Evolutionary conservation across 2,888 invertebrate species (phyloP), one percentile per base, ranked within the genome.

Genomic region (Cremastinae sp.): DNA sequence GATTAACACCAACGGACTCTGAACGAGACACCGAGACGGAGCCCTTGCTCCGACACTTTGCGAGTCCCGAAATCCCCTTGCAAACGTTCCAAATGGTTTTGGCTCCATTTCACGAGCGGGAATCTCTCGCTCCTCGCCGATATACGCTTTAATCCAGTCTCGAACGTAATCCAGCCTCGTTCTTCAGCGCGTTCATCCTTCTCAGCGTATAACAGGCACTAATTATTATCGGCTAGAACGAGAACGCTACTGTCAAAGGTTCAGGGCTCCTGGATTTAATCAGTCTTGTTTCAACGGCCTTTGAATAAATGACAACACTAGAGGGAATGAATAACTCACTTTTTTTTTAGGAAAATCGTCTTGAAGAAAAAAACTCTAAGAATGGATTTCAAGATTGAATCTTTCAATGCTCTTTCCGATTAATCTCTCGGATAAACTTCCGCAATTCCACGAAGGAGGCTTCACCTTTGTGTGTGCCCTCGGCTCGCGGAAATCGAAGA

Each of bases 1-100:
- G 78, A 79, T 79, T 78, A 79, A 78, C 78, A 76, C 74, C 69
- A 73, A 69, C 47, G 54, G 59, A 70, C 66, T n/a, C n/a, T 65
- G 61, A 36, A 71, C 71, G 47, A 75, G 22, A 65, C 5, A 70
- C 47, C 45, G 51, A 41, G 22, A 47, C 45, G 53, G 34, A 22
- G 43, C 53, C 58, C 43, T 53, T 34, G 34, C 62, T 70, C 56
- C 71, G 36, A 47, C 49, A 16, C 64, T 22, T 34, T 34, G 38
- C 61, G 43, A 68, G 14, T 47, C 74, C 12, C n/a, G 61, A 74
- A 61, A 53, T 71, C 65, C 49, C 54, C 34, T 58, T 53, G 51
- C 54, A 56, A 51, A 54, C 34, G 51, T 51, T 58, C 53, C 51
- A 12, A 51, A 68, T 58, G 75, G 71, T 75, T 78, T 75, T 61